These are phyloP conservation scores for Podabrus alpinus DNA, from an alignment of 2,888 invertebrate species.

Conservation along the genomic window DNA sequence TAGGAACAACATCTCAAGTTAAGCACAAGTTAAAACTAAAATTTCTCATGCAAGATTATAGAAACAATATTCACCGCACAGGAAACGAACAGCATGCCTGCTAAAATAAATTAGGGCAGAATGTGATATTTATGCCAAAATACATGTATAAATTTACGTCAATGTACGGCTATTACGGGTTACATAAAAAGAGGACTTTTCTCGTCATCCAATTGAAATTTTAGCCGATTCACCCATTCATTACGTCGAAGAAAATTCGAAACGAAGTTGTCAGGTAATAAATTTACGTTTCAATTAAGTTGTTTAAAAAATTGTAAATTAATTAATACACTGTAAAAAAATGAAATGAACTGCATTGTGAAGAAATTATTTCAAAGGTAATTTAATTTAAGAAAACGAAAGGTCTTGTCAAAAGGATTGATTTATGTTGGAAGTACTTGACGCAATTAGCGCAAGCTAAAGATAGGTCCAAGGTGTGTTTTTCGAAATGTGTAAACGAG, in stretches of 20 bases:
- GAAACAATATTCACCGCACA: neutral
- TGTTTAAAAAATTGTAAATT: neutral
- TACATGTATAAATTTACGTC: neutral
- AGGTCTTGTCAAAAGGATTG: slow-evolving; percentile 5
- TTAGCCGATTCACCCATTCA: neutral
- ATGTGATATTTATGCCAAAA: neutral
- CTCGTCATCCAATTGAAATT: neutral
- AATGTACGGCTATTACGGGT: neutral
- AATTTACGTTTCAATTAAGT: neutral
- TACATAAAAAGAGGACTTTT: neutral
- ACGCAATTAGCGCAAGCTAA: slow-evolving; percentile 10
- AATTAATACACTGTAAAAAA: neutral
- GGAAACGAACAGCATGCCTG: neutral
- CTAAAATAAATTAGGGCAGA: neutral
- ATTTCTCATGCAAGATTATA: neutral
- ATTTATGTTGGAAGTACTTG: slow-evolving; percentile 12
- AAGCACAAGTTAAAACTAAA: neutral
- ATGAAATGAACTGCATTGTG: neutral
- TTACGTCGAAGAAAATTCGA: neutral
- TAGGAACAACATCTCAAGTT: no score
- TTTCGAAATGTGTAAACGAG: slow-evolving; percentile 12
- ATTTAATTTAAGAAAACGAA: slow-evolving; percentile 1
- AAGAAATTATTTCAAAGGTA: neutral
- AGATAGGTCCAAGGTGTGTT: slow-evolving; percentile 8
- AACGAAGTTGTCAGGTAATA: neutral